Base-by-base conservation (phyloP, 2,797 vertebrate species). In the Margarornis squamiger region DNA sequence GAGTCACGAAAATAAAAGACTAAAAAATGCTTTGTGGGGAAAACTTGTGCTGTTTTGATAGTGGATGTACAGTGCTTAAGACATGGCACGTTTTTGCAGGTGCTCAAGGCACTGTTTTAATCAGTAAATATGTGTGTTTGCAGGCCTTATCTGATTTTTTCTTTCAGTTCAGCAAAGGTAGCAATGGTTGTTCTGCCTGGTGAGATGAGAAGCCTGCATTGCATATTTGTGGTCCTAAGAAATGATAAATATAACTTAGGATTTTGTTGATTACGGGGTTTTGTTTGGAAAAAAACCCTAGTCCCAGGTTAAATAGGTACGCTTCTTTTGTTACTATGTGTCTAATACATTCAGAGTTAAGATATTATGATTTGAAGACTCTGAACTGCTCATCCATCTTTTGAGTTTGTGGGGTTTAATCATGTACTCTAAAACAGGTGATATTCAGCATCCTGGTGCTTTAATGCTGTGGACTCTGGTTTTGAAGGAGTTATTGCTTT, bases 191-290 rank as follows among this genome's bases (percentile, higher is more conserved):
- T 58, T 26, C 5, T 84, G 38, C 21, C 12, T 55, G 29, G 14
- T 38, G 12, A 45, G 48, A 32, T 66, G 49, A 57, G 23, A 63
- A 51, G 32, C 7, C 27, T 26, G 13, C 18, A 7, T 43, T 82
- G 24, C 21, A 1, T 30, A 2, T 59, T 24, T 63, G 34, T 83
- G 41, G 54, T 62, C 39, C 66, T 70, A 55, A 61, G 38, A 51
- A 82, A 67, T 10, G 0, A 32, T 36, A 82, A 80, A 12, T 74
- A 3, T 10, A 43, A 16, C 0, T 52, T 77, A 22, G 1, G 5
- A 7, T 67, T 52, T 19, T 66, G 19, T 39, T 70, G 55, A 19
- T 57, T 54, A 22, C 5, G 39, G 15, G 10, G 6, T 71, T 83
- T 88, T 54, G 2, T 67, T 11, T 58, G 58, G 58, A 51, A 55